These are phyloP conservation scores for Andrena hattorfiana DNA, from an alignment of 2,888 invertebrate species.

Conservation along the genomic window DNA sequence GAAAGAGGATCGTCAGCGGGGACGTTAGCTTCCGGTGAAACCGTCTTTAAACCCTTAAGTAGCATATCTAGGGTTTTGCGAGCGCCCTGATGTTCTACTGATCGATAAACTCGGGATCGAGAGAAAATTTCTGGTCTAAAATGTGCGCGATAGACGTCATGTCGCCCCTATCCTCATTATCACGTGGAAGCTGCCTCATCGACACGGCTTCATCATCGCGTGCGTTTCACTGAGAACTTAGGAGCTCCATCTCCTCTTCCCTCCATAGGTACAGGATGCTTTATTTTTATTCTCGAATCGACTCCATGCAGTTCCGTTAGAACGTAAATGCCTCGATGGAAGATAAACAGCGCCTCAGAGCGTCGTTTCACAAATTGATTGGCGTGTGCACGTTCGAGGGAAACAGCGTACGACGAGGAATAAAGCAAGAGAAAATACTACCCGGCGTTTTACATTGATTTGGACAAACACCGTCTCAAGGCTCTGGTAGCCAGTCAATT, in stretches of 20 bases:
- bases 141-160: not conserved
- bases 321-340: slow-evolving; percentile 23
- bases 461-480: not conserved
- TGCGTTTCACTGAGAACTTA: not conserved
- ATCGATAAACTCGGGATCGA: slow-evolving; percentile 57
- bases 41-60: slow-evolving; percentile 66
- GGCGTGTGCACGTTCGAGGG: slow-evolving; percentile 1
- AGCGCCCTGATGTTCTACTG: slow-evolving; percentile 16
- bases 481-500: not conserved
- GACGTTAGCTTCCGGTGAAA: slow-evolving; percentile 54
- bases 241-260: not conserved
- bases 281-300: not conserved
- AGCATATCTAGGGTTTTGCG: slow-evolving; percentile 62
- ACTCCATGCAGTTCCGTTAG: slow-evolving; percentile 1
- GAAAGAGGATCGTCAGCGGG: slow-evolving; percentile 2
- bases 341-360: slow-evolving; percentile 5
- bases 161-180: not conserved
- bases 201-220: not conserved
- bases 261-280: not conserved
- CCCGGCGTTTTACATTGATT: not conserved
- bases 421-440: not conserved
- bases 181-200: not conserved
- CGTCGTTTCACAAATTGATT: slow-evolving; percentile 34
- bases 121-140: slow-evolving; percentile 13
- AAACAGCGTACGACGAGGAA: not conserved